Base-by-base conservation (phyloP, 2,113 vertebrate species). In the Pristiophorus japonicus region DNA sequence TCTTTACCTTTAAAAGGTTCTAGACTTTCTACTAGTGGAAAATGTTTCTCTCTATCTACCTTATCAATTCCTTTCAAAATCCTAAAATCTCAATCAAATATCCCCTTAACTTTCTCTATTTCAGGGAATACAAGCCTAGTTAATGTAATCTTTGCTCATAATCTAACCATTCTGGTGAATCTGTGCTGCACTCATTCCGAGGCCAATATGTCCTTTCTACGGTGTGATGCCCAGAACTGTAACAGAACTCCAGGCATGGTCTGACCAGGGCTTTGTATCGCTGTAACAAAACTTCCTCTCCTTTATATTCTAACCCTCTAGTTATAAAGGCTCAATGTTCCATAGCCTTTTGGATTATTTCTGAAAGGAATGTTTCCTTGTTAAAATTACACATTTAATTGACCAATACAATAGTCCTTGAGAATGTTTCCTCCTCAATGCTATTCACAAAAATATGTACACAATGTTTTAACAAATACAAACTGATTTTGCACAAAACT, bases 401-500 rank as follows among this genome's bases (percentile, higher is more conserved):
- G 66, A 94, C 30, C 22, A 73, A 70, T 51, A 34, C 38, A 94
- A 94, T 62, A n/a, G 3, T 34, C 10, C 24, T 34, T 67, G 66
- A 45, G 42, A 94, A 94, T 94, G 93, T 51, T 73, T 66, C 10
- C 66, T 94, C 24, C 93, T 94, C 65, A 73, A 67, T 94, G 42
- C 66, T 92, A 92, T 18, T 47, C 93, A 47, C 20, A 51, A 73
- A 51, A 73, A 70, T 67, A 47, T 94, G 27, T 73, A 3, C 45
- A 94, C 34, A 92, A 70, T 94, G 65, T 94, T 94, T 94, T 51
- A 70, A 94, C 93, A 94, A 70, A 51, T 34, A 47, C 63, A 93
- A 93, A 94, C 18, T 67, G 42, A 67, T 34, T 59, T 63, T 91
- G 27, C 47, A 91, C n/a, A 66, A 38, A 90, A 90, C 45, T 47